These are phyloP conservation scores for Leguminivora glycinivorella DNA, from an alignment of 1,140 invertebrate species.

Conservation along the genomic window DNA sequence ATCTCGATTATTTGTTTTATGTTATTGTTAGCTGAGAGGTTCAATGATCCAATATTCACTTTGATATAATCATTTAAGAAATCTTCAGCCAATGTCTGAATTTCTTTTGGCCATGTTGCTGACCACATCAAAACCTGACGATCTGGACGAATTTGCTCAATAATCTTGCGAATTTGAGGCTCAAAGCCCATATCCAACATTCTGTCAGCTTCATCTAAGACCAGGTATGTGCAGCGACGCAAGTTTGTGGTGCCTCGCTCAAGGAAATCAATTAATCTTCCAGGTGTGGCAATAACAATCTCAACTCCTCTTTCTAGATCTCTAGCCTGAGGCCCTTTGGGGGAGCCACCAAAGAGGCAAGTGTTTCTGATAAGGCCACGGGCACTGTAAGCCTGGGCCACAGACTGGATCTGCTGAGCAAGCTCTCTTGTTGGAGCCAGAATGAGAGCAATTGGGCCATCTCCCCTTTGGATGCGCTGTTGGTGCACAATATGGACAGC, in stretches of 20 bases:
- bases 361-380: constrained; percentile 91
- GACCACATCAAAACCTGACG: constrained; percentile 99
- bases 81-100: constrained; percentile 95
- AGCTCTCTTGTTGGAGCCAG: constrained; percentile 97
- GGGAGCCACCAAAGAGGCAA: constrained; percentile 98
- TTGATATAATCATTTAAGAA: constrained; percentile 94
- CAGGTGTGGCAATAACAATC: constrained; percentile 97
- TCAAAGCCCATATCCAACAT: constrained; percentile 99
- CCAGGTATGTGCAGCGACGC: constrained; percentile 94
- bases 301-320: constrained; percentile 95
- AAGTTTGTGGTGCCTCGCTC: constrained; percentile 95
- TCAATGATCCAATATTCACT: constrained; percentile 96
- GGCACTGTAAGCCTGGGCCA: constrained; percentile 93
- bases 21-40: constrained; percentile 97
- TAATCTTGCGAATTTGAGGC: constrained; percentile 98
- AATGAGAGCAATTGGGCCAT: constrained; percentile 95
- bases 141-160: constrained; percentile 96
- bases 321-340: constrained; percentile 94
- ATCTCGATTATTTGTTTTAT: constrained; percentile 98
- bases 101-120: constrained; percentile 99
- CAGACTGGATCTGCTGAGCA: constrained; percentile 98
- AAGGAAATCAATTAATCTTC: constrained; percentile 97
- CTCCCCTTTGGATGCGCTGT: constrained; percentile 85
- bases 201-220: constrained; percentile 96
- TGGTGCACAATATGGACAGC: constrained; percentile 88